A percentile compares a stretch with the other conserved stretches of the same genome.
phyloP scores from a whole-genome alignment of 2,113 vertebrate genomes.

The Tapirus terrestris region DNA sequence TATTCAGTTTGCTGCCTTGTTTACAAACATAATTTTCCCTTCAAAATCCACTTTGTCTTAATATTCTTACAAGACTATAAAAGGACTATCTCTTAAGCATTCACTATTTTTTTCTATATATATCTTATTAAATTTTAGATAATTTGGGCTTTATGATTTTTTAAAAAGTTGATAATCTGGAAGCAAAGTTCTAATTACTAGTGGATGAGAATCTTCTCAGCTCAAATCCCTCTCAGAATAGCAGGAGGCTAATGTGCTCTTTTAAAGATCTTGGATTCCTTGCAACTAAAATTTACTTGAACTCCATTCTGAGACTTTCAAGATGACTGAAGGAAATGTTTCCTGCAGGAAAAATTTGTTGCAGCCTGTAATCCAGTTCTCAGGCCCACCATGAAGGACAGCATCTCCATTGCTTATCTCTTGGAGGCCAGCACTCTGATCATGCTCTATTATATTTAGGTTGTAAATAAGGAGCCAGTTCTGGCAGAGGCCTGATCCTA shows the following conservation, averaged over 20 bases:
- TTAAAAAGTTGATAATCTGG: slow-evolving; percentile 73
- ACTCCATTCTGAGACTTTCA: neutral
- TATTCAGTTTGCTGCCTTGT: slow-evolving; percentile 70
- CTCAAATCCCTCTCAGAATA: neutral
- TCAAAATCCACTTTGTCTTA: slow-evolving; percentile 81
- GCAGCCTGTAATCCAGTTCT: neutral
- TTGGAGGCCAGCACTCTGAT: neutral
- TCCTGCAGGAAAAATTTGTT: neutral
- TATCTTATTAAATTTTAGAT: slow-evolving; percentile 78
- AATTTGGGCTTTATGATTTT: slow-evolving; percentile 69
- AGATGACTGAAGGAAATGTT: neutral
- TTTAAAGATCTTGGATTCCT: neutral
- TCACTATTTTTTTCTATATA: slow-evolving; percentile 77
- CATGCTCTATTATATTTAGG: neutral
- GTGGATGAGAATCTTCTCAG: neutral
- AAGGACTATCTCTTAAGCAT: slow-evolving; percentile 76
- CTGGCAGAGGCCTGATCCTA: neutral
- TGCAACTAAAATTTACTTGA: neutral
- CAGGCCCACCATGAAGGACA: neutral
- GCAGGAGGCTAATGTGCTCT: neutral
- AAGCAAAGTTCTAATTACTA: slow-evolving; percentile 76
- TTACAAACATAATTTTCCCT: slow-evolving; percentile 78
- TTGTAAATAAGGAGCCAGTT: neutral
- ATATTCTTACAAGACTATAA: slow-evolving; percentile 80
- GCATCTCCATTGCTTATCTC: neutral